Evolutionary conservation across 2,113 vertebrate genomes (phyloP).

Genomic region (Scatophagus argus): DNA sequence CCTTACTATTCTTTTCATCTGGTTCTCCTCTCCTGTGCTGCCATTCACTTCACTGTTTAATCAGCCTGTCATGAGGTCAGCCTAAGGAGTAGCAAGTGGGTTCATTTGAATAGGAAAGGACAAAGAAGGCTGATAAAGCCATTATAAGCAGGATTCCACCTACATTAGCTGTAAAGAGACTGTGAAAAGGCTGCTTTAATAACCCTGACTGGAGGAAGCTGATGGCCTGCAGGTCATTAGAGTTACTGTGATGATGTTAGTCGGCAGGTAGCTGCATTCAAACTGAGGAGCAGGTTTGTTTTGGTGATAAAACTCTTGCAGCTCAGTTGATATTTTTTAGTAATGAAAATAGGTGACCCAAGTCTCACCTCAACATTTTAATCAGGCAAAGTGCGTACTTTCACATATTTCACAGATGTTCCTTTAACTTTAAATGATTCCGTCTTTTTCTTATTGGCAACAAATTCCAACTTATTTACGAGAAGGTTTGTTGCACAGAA

Average conservation of each 20-base stretch:
- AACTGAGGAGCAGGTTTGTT: conserved; percentile 14
- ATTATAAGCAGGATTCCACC: neutral
- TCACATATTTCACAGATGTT: neutral
- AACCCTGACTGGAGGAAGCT: conserved; percentile 11
- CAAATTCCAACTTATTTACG: too few relatives aligned
- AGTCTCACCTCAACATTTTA: neutral
- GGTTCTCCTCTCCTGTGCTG: neutral
- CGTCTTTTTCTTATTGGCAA: neutral
- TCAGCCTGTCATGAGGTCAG: neutral
- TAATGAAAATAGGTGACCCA: neutral
- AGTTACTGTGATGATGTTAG: conserved; percentile 26
- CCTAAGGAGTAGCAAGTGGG: neutral
- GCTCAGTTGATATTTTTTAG: neutral
- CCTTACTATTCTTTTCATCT: neutral
- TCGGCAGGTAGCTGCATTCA: conserved; percentile 14
- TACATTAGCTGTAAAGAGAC: conserved; percentile 8
- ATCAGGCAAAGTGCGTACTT: neutral
- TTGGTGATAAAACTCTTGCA: conserved; percentile 9
- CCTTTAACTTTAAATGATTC: neutral
- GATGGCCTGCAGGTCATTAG: conserved; percentile 28
- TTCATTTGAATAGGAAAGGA: conserved; percentile 5
- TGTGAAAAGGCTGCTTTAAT: conserved; percentile 13
- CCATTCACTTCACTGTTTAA: conserved; percentile 11
- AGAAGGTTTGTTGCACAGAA: too few relatives aligned
- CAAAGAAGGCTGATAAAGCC: conserved; percentile 8